Evolutionary conservation across 2,797 vertebrate genomes (phyloP).

Genomic region (Thaleichthys pacificus): DNA sequence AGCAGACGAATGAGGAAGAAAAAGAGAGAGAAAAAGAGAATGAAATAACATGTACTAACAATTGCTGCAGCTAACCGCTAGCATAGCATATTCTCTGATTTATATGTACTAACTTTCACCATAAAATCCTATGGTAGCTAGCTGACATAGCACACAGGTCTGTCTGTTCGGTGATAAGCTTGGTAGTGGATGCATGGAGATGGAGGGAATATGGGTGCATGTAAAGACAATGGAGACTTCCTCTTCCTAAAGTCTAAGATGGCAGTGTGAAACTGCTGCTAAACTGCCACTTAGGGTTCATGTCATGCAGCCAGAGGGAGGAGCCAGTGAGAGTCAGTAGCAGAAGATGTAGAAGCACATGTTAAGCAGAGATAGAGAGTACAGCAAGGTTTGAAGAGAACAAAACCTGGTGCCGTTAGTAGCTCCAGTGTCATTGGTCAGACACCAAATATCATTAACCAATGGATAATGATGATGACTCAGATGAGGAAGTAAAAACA

Average conservation of each 20-base stretch:
- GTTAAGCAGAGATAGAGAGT: constrained; percentile 16
- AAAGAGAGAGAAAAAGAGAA: constrained; percentile 79
- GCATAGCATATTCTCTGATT: constrained; percentile 7
- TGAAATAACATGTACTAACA: constrained; percentile 62
- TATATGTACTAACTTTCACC: not conserved
- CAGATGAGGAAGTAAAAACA: constrained; percentile 9
- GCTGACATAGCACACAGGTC: not conserved
- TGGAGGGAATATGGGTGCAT: constrained; percentile 25
- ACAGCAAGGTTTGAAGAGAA: constrained; percentile 13
- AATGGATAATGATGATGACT: constrained; percentile 51
- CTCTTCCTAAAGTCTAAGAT: no score
- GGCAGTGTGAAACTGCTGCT: no score
- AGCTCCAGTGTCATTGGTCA: constrained; percentile 42
- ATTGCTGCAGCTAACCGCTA: constrained; percentile 13
- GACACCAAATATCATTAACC: constrained; percentile 57
- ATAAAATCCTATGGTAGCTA: not conserved
- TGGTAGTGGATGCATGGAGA: not conserved
- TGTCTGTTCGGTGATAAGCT: no score
- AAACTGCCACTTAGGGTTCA: no score
- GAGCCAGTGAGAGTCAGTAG: constrained; percentile 36
- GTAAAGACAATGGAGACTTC: not conserved
- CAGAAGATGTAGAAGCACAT: constrained; percentile 26
- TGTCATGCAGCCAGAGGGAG: constrained; percentile 17
- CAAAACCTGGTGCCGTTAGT: constrained; percentile 9
- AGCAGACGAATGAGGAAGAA: constrained; percentile 74